Evolutionary conservation across 1,140 invertebrate genomes (phyloP).

Genomic region (Saxidomus purpurata): DNA sequence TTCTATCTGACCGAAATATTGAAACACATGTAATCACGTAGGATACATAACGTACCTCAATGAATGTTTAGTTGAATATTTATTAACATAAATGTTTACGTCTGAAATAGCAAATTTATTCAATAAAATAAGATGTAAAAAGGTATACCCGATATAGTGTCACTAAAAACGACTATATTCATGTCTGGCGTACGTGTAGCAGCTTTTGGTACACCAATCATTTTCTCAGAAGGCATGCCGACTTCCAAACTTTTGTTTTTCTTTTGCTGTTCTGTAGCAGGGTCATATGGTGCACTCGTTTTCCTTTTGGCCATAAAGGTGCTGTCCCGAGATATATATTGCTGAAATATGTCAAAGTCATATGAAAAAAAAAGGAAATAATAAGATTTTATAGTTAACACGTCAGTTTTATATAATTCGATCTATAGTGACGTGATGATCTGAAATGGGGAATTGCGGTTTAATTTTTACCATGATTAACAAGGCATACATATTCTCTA

Average conservation of each 20-base stretch:
- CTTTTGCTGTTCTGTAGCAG: background rate
- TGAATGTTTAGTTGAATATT: no score
- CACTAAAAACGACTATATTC: conserved; percentile 11
- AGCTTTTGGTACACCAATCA: background rate
- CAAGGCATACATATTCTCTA: no score
- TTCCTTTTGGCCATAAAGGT: background rate
- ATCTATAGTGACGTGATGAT: no score
- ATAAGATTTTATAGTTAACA: no score
- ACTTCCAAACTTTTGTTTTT: background rate
- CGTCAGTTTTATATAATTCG: no score
- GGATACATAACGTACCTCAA: no score
- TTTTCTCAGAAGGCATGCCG: background rate
- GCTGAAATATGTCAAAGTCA: background rate
- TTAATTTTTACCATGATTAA: no score
- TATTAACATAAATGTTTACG: no score
- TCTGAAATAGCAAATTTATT: no score
- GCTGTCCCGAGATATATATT: background rate
- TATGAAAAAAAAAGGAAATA: background rate
- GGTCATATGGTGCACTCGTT: background rate
- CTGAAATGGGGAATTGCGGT: no score
- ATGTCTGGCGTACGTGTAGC: background rate
- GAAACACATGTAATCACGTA: no score
- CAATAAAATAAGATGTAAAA: background rate
- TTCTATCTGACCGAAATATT: no score
- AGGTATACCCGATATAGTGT: background rate